Conservation (phyloP, 2,113 vertebrate species). For the Microcebus tavaratra region DNA sequence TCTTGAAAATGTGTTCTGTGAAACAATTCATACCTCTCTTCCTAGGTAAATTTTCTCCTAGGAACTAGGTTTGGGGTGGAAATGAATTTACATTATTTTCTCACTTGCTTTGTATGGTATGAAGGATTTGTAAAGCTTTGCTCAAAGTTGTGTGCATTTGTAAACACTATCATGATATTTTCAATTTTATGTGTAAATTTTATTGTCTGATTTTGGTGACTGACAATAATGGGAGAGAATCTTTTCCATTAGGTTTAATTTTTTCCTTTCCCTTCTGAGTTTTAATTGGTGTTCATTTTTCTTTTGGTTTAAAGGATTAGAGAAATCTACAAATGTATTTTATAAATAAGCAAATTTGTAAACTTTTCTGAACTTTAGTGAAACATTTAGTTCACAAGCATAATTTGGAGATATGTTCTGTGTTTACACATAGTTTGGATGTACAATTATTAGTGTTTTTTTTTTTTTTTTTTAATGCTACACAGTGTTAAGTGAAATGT, state of each 20-base stretch:
- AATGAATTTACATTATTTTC: constrained; percentile 70
- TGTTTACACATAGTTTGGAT: constrained; percentile 53
- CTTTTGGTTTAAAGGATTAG: constrained; percentile 64
- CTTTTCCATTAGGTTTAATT: constrained; percentile 60
- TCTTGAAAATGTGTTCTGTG: constrained; percentile 70
- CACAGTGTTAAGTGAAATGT: constrained; percentile 64
- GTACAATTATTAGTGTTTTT: constrained; percentile 57
- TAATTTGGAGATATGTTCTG: constrained; percentile 51
- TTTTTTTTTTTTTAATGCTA: constrained; percentile 37
- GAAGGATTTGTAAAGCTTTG: constrained; percentile 78
- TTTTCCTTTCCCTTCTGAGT: not conserved
- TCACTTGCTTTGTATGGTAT: constrained; percentile 69
- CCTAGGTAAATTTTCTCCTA: constrained; percentile 72
- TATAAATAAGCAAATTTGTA: constrained; percentile 72
- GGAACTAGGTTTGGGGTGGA: constrained; percentile 79
- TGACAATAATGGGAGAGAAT: constrained; percentile 64
- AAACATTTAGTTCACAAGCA: constrained; percentile 53
- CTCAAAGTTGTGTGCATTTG: constrained; percentile 77
- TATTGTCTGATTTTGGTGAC: constrained; percentile 57
- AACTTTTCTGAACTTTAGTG: constrained; percentile 51
- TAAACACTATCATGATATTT: constrained; percentile 72
- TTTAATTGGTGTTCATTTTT: not conserved
- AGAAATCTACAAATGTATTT: constrained; percentile 71
- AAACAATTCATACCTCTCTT: constrained; percentile 71
- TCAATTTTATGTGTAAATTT: constrained; percentile 75